Evolutionary conservation across 1,140 invertebrate species (phyloP), one percentile per base, ranked within the genome.

Genomic region (Aphis gossypii): DNA sequence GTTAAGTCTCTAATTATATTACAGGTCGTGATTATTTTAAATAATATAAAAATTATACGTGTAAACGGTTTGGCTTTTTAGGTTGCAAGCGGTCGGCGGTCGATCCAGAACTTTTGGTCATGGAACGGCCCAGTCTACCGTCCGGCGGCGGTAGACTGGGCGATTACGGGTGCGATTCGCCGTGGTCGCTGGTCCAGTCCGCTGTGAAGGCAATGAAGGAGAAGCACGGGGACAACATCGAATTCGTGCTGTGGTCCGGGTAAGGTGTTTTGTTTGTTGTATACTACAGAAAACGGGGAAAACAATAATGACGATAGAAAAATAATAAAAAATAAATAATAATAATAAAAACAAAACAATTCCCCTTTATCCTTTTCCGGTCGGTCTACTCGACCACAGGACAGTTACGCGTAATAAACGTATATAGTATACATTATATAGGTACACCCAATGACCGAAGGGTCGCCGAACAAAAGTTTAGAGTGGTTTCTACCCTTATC

Each of bases 181-280:
- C 98, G 0, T 97, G 97, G 96, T 96, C 96, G 93, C 96, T 99
- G 46, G 97, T 99, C 93, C 97, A 98, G 95, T 98, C 97, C 38
- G 98, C 98, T 2, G 97, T 98, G 23, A 96, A 96, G 94, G 97
- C 97, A 89, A 99, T 99, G 98, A 96, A 96, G 95, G 96, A 96
- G 68, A 96, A 97, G 94, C 97, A 97, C 94, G 96, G 97, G 18
- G 97, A 98, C 94, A 97, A 98, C 94, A 97, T 98, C 48, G 98
- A 98, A 95, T 99, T 99, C 95, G 97, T 99, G 30, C 95, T 99
- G 18, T 99, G 98, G 98, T 99, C 98, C 38, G 98, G 98, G 98
- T 98, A 96, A 76, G 96, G 96, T 95, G n/a, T 93, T 56, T 46
- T 46, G 3, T 90, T 88, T 48, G 88, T 89, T 56, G 21, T 89